phyloP scores from a whole-genome alignment of 2,797 vertebrate genomes.

The Malurus splendens region DNA sequence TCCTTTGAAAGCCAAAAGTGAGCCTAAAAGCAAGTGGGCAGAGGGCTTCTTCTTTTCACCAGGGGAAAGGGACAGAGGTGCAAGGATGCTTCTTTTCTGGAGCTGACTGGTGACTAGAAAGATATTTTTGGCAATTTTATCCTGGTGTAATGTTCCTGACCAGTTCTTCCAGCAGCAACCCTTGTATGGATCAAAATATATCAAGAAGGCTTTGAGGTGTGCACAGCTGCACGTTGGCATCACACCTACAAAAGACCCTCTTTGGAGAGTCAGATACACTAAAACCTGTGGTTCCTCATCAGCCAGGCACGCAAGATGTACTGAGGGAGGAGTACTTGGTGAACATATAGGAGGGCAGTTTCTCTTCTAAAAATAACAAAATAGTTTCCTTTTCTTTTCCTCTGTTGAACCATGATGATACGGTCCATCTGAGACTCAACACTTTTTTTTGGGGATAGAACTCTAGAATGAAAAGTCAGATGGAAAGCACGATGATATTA shows the following conservation, averaged over 20 bases:
- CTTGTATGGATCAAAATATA: not conserved
- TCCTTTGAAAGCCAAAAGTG: not conserved
- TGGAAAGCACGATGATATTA: not conserved
- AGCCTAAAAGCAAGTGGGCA: not conserved
- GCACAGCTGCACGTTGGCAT: not conserved
- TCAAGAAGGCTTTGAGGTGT: not conserved
- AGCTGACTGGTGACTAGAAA: not conserved
- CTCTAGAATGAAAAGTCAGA: not conserved
- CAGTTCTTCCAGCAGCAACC: not conserved
- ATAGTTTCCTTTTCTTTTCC: not conserved
- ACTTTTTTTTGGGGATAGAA: not conserved
- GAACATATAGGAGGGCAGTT: not conserved
- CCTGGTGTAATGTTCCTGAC: not conserved
- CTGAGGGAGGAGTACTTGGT: not conserved
- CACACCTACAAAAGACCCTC: not conserved
- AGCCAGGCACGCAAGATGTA: not conserved
- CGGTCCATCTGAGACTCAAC: not conserved
- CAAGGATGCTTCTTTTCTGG: not conserved
- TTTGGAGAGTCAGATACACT: not conserved
- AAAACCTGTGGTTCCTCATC: not conserved
- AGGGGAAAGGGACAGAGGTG: fast-evolving
- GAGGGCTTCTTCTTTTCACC: not conserved
- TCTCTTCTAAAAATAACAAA: not conserved
- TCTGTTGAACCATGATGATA: not conserved
- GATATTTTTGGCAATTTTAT: not conserved